phyloP scores from a whole-genome alignment of 2,797 vertebrate genomes.

The Denticeps clupeoides region DNA sequence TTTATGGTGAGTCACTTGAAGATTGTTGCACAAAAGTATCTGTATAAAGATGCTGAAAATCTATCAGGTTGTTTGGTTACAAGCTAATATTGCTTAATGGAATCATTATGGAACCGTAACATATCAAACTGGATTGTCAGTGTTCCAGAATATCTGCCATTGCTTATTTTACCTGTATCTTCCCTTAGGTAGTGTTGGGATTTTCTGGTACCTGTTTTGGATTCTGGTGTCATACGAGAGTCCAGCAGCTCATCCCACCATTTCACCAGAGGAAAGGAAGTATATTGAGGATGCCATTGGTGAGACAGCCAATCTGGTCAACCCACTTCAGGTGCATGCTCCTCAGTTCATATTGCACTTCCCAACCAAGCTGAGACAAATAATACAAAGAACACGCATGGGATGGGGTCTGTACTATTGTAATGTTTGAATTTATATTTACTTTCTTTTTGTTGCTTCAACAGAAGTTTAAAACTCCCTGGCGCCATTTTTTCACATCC shows the following conservation, averaged over 20 bases:
- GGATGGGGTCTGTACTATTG: too few species aligned
- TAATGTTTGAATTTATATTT: too few species aligned
- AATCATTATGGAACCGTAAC: too few species aligned
- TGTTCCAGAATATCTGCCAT: too few species aligned
- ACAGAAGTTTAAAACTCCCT: conserved; percentile 72
- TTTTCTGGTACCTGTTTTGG: conserved; percentile 74
- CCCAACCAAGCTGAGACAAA: not conserved
- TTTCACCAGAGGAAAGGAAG: conserved; percentile 63
- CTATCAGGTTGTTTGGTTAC: too few species aligned
- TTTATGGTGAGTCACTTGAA: conserved; percentile 58
- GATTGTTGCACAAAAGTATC: too few species aligned
- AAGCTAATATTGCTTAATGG: too few species aligned
- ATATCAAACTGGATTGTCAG: too few species aligned
- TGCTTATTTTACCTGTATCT: conserved; percentile 8
- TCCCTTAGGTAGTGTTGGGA: conserved; percentile 62
- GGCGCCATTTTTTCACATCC: conserved; percentile 70
- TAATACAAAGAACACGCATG: too few species aligned
- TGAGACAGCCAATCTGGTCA: conserved; percentile 62
- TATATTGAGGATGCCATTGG: conserved; percentile 77
- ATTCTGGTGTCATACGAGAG: conserved; percentile 72
- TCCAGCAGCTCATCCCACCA: conserved; percentile 66
- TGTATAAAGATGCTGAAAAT: too few species aligned
- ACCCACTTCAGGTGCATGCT: conserved; percentile 64
- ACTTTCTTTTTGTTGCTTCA: too few species aligned
- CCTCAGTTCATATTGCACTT: not conserved